Conservation (phyloP, 2,797 vertebrate genomes). For the Loris lydekkerianus region DNA sequence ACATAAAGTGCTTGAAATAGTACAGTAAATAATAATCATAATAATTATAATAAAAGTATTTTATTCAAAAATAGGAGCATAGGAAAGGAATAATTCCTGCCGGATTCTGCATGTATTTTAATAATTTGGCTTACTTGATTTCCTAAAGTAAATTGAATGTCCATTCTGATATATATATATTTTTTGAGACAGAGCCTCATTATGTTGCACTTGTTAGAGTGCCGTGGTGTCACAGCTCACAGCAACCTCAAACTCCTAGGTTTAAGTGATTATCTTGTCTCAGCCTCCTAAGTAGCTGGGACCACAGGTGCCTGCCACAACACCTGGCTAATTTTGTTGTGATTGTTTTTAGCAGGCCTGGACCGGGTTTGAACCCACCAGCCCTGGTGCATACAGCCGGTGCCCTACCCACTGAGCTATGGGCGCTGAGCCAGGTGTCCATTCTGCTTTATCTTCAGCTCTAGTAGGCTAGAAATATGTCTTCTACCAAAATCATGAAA, state of each 20-base stretch:
- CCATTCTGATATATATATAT: background rate
- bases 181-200: background rate
- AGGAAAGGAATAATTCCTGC: background rate
- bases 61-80: background rate
- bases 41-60: background rate
- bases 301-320: too few relatives aligned
- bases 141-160: background rate
- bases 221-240: too few relatives aligned
- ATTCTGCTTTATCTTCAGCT: background rate
- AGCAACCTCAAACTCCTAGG: too few relatives aligned
- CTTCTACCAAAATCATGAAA: background rate
- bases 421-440: too few relatives aligned
- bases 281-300: too few relatives aligned
- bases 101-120: background rate
- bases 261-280: too few relatives aligned
- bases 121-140: conserved; percentile 36
- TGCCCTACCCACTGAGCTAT: too few relatives aligned
- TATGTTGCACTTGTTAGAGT: too few relatives aligned
- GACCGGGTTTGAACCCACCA: too few relatives aligned
- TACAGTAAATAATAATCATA: background rate
- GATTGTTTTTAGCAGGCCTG: too few relatives aligned
- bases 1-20: background rate
- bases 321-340: too few relatives aligned
- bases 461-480: background rate
- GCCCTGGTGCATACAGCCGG: too few relatives aligned